Evolutionary conservation across 1,140 invertebrate genomes (phyloP).

Genomic region (Drosophila nikananu): DNA sequence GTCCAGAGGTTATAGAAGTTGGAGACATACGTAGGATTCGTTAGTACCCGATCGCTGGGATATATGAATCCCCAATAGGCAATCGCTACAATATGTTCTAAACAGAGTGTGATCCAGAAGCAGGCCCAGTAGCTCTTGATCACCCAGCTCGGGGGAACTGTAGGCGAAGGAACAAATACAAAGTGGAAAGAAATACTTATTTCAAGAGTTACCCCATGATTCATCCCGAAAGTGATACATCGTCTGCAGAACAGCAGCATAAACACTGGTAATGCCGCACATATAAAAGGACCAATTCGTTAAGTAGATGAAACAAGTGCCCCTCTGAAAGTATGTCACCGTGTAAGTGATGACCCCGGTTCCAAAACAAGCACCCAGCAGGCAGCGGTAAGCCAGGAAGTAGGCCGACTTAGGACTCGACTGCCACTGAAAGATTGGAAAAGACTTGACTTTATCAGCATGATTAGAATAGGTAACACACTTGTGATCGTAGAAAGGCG

Average conservation of each 20-base stretch:
- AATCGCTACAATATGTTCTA: neutral
- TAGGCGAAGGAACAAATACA: too few relatives aligned
- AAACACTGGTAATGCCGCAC: slow-evolving; percentile 32
- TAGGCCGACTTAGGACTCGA: neutral
- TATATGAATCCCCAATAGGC: slow-evolving; percentile 45
- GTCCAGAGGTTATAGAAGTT: slow-evolving; percentile 87
- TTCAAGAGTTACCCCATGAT: slow-evolving; percentile 26
- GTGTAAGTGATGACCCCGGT: slow-evolving; percentile 8
- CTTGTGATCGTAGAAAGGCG: slow-evolving; percentile 61
- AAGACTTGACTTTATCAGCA: too few relatives aligned
- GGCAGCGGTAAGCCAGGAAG: slow-evolving; percentile 61
- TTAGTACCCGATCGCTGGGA: neutral
- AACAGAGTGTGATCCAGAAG: slow-evolving; percentile 44
- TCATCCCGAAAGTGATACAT: slow-evolving; percentile 22
- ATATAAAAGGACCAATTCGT: slow-evolving; percentile 60
- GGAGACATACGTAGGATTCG: neutral
- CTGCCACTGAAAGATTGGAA: slow-evolving; percentile 53
- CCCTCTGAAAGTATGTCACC: slow-evolving; percentile 2
- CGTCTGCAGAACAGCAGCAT: slow-evolving; percentile 38
- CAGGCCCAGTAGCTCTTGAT: slow-evolving; percentile 52
- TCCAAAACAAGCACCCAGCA: slow-evolving; percentile 39
- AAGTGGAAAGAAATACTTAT: neutral
- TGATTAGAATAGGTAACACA: slow-evolving; percentile 5
- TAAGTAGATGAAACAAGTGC: slow-evolving; percentile 54
- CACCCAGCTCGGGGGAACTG: neutral